phyloP scores from a whole-genome alignment of 2,113 vertebrate genomes.

The Willisornis vidua region DNA sequence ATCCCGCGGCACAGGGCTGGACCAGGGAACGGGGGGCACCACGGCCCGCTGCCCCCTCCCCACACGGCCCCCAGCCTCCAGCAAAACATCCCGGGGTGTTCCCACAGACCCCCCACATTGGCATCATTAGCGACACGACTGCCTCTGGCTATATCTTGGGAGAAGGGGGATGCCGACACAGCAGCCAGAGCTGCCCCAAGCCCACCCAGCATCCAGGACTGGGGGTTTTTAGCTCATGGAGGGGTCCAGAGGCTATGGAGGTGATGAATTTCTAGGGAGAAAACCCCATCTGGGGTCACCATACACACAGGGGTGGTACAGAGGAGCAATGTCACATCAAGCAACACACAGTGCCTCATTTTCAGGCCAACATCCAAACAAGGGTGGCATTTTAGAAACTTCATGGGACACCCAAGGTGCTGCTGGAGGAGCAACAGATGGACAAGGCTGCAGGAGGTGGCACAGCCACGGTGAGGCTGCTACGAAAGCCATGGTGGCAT shows the following conservation, averaged over 20 bases:
- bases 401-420: neutral
- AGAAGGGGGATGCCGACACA: neutral
- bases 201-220: neutral
- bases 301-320: rapidly evolving
- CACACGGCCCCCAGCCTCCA: rapidly evolving
- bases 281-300: neutral
- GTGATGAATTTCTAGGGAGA: rapidly evolving
- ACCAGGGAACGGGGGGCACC: rapidly evolving
- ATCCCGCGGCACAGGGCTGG: neutral
- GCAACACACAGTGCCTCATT: rapidly evolving
- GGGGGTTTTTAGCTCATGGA: rapidly evolving
- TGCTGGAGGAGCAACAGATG: neutral
- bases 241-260: rapidly evolving
- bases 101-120: rapidly evolving
- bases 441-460: neutral
- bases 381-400: neutral
- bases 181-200: rapidly evolving
- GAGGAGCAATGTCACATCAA: neutral
- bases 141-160: rapidly evolving
- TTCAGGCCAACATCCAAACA: neutral
- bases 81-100: rapidly evolving
- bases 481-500: rapidly evolving
- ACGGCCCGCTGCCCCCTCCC: neutral
- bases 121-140: rapidly evolving
- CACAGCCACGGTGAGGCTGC: neutral